Evolutionary conservation across 2,797 vertebrate genomes (phyloP), one percentile per base, ranked within the genome.

Genomic region (Gallirallus australis): DNA sequence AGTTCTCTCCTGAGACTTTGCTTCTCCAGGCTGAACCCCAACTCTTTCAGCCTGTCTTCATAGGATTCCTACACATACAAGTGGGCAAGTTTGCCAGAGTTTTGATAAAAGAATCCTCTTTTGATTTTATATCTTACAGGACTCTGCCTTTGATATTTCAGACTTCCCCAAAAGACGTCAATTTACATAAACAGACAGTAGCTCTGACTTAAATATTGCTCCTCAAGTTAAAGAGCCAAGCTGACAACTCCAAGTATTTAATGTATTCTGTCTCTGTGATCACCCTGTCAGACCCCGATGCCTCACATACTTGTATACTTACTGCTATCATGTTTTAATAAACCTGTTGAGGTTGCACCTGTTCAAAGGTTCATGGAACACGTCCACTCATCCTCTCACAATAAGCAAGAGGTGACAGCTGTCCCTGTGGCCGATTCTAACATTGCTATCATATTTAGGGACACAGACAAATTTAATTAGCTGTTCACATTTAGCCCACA

Each of bases 271-370:
- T 23, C 52, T 64, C 92, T 65, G 0, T 23, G 72, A 77, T 75
- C 81, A 64, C 23, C 50, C 12, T 1, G 31, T 69, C 82, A 81
- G 57, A 83, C 12, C 79, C 54, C 48, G 80, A 24, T 76, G 84
- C 69, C 73, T 88, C 76, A 72, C 91, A 92, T 83, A 71, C 61
- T 93, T 59, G 15, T 40, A 4, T n/a, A 47, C 57, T 93, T 83
- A 81, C 39, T 75, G 42, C 82, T 79, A 61, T 57, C 76, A 15
- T 31, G 15, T 83, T 91, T 59, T 81, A 94, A 91, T 79, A 91
- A 94, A 93, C 69, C 50, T 91, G 53, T 57, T 50, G 57, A 35
- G 40, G 42, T 69, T 91, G 82, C 96, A 96, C 76, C 94, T 96
- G 92, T 92, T 96, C 84, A 69, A 87, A 93, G 76, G 76, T 83